Conservation (phyloP, 2,113 vertebrate genomes). For the Salvelinus namaycush region DNA sequence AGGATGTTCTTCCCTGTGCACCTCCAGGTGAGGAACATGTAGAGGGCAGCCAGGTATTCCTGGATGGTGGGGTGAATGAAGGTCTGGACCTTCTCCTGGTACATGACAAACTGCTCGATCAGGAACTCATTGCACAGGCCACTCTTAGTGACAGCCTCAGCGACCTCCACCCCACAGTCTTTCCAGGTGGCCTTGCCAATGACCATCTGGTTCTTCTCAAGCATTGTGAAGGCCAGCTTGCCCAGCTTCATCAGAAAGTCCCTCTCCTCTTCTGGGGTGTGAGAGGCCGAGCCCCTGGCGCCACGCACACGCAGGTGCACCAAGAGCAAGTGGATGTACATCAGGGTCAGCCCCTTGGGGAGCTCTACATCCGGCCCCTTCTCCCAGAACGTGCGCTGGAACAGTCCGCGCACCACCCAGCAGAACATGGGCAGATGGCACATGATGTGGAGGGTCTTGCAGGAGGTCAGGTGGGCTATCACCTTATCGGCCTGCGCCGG, state of each 20-base stretch:
- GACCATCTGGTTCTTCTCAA: slow-evolving; percentile 54
- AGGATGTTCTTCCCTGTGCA: slow-evolving; percentile 62
- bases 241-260: slow-evolving; percentile 66
- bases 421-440: slow-evolving; percentile 74
- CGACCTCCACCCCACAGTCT: not conserved
- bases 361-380: slow-evolving; percentile 20
- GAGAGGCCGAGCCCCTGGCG: slow-evolving; percentile 18
- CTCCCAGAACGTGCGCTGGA: slow-evolving; percentile 33
- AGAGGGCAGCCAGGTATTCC: slow-evolving; percentile 74
- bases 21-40: slow-evolving; percentile 57
- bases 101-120: slow-evolving; percentile 45
- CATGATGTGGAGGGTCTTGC: slow-evolving; percentile 68
- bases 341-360: slow-evolving; percentile 57
- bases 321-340: slow-evolving; percentile 67
- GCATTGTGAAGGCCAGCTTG: slow-evolving; percentile 62
- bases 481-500: slow-evolving; percentile 52
- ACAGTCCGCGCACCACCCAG: slow-evolving; percentile 56
- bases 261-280: slow-evolving; percentile 7
- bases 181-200: slow-evolving; percentile 46
- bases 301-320: slow-evolving; percentile 31
- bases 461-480: slow-evolving; percentile 52
- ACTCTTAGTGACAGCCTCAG: slow-evolving; percentile 48
- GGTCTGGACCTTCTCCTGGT: slow-evolving; percentile 52
- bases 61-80: slow-evolving; percentile 75
- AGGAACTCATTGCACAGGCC: slow-evolving; percentile 64